Evolutionary conservation across 2,888 invertebrate species (phyloP).

Genomic region (Chloroclystis v-ata): DNA sequence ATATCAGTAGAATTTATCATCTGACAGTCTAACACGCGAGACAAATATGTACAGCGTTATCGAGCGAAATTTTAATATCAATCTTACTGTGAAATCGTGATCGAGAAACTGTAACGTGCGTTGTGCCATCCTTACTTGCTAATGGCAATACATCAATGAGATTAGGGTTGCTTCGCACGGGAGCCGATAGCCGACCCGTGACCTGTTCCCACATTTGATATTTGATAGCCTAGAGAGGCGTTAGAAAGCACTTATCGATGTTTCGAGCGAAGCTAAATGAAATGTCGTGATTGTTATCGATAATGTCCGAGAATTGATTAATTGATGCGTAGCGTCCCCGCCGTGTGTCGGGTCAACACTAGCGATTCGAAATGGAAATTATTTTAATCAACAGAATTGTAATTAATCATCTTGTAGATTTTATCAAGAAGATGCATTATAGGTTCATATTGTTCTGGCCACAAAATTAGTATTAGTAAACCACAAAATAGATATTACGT

Average conservation of each 20-base stretch:
- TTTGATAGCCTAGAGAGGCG: slow-evolving; percentile 47
- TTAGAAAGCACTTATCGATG: slow-evolving; percentile 62
- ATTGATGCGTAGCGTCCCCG: slow-evolving; percentile 40
- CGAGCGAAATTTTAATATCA: slow-evolving; percentile 15
- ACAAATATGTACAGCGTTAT: slow-evolving; percentile 16
- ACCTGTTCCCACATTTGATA: slow-evolving; percentile 61
- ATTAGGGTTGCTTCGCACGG: slow-evolving; percentile 42
- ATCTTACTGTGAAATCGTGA: slow-evolving; percentile 19
- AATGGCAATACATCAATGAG: slow-evolving; percentile 43
- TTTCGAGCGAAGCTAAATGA: slow-evolving; percentile 41
- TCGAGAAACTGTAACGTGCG: slow-evolving; percentile 20
- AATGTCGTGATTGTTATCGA: slow-evolving; percentile 61
- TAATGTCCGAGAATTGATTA: slow-evolving; percentile 53
- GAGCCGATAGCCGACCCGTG: slow-evolving; percentile 62
- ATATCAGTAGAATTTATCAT: slow-evolving; percentile 12
- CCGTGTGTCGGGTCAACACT: slow-evolving; percentile 19
- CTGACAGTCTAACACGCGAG: slow-evolving; percentile 14
- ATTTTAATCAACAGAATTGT: slow-evolving; percentile 5
- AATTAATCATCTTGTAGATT: slow-evolving; percentile 4
- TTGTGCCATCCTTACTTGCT: slow-evolving; percentile 32
- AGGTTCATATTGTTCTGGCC: too few relatives aligned
- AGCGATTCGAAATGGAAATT: slow-evolving; percentile 12
- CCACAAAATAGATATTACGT: too few relatives aligned
- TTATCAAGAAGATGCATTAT: neutral
- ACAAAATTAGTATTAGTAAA: too few relatives aligned